Conservation (phyloP, 2,888 invertebrate species). For the Drosophila rellima region DNA sequence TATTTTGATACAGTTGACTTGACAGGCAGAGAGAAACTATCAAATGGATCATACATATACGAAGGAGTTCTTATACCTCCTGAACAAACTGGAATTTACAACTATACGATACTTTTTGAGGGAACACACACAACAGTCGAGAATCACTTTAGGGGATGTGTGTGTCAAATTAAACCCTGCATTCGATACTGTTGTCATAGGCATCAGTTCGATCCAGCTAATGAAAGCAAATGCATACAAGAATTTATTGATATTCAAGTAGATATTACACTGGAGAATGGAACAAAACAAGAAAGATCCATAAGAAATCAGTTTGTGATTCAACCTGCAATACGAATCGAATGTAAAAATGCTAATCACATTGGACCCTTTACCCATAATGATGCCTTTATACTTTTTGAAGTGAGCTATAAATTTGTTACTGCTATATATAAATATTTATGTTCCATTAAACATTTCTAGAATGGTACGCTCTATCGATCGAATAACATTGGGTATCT, state of each 20-base stretch:
- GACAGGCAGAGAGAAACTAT: not conserved
- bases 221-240: not conserved
- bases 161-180: not conserved
- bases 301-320: not conserved
- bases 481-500: not conserved
- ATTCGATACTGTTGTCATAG: not conserved
- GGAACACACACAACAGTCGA: not conserved
- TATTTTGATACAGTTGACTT: not conserved
- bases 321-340: not conserved
- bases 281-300: not conserved
- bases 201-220: not conserved
- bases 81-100: not conserved
- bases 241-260: not conserved
- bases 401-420: not conserved
- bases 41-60: not conserved
- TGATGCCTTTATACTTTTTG: not conserved
- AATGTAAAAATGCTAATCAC: not conserved
- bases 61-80: not conserved
- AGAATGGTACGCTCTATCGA: not conserved
- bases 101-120: not conserved
- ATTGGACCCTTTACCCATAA: not conserved
- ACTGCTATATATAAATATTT: not conserved
- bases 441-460: not conserved
- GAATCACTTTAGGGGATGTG: not conserved
- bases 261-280: not conserved